Evolutionary conservation across 2,113 vertebrate genomes (phyloP), one percentile per base, ranked within the genome.

Genomic region (Tautogolabrus adspersus): DNA sequence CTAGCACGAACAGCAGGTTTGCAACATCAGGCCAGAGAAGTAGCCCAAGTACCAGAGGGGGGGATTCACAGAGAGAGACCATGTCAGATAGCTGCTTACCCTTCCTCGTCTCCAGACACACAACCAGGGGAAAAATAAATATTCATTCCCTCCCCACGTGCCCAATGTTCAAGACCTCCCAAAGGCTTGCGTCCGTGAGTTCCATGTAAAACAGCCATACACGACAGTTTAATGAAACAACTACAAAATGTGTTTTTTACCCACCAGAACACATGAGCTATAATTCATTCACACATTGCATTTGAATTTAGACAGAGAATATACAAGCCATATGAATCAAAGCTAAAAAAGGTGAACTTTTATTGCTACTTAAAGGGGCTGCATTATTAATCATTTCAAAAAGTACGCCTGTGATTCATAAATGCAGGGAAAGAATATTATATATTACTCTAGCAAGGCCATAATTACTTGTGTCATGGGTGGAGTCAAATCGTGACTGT

Each of bases 1-100:
- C 26, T 26, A 72, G 77, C 87, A 75, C 74, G 64, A 70, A 75
- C 75, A 18, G 19, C 72, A 87, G 76, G 73, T 89, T 87, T 88
- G 59, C 23, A 82, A 66, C 68, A 83, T 6, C 0, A 6, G 72
- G 61, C 84, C 16, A 30, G 67, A 67, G 49, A 87, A 56, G 80
- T 66, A 71, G 37, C 72, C 73, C 61, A 55, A 60, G 65, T 68
- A 66, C 22, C 72, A 72, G 44, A 22, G 42, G 38, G 37, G 40
- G 23, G 52, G 54, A 78, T 67, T 83, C 79, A 65, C 62, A 83
- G 11, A 37, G 66, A 46, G 47, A 42, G 55, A 22, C 69, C 19
- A 21, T 64, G 67, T 78, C 67, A 77, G 66, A 87, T 59, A 72
- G 70, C 6, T 6, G 71, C 72, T 88, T 87, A 85, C 1, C 34